Base-by-base conservation (phyloP, 2,113 vertebrate species). In the Empidonax traillii region DNA sequence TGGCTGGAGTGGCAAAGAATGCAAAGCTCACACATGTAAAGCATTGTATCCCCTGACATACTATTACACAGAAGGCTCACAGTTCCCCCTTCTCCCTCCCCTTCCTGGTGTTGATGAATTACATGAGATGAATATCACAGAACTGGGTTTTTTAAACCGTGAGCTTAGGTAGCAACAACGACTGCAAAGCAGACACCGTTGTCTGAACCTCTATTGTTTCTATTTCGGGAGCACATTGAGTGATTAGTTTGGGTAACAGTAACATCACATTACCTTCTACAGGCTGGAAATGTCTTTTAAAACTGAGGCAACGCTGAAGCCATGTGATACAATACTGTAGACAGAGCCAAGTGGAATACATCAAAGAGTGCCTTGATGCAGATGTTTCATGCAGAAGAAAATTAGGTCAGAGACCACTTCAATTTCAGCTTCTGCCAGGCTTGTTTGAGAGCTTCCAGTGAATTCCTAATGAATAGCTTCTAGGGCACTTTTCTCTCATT, bases 361-460 rank as follows among this genome's bases (percentile, higher is more conserved):
- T 98, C 98, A 98, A 98, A 98, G 98, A 98, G 97, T 97, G 98
- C 98, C 98, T 98, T 98, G 98, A 98, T 98, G 98, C 98, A 98
- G 98, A 98, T 98, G 98, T 98, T 98, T 98, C 98, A 98, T 98
- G 97, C 98, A 98, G 98, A 98, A 98, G 98, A 98, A 98, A 98
- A 98, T 98, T 98, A 98, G 98, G 98, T 98, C 98, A 98, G 98
- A 98, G 98, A 98, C 98, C 98, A 98, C 98, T 98, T 98, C 98
- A 98, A 98, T 98, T 99, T 98, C 98, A 98, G 98, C 98, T 98
- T 98, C 98, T 98, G 98, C 98, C 98, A 98, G 98, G 98, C 98
- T 98, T 98, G 98, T 98, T 98, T 98, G 98, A 98, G 98, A 98
- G 98, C 98, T 98, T 98, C 98, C 97, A 98, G 98, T 98, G 98